A percentile compares a stretch with the other conserved stretches of the same genome.
Conservation (phyloP, 2,113 vertebrate species). For the Otis tarda region DNA sequence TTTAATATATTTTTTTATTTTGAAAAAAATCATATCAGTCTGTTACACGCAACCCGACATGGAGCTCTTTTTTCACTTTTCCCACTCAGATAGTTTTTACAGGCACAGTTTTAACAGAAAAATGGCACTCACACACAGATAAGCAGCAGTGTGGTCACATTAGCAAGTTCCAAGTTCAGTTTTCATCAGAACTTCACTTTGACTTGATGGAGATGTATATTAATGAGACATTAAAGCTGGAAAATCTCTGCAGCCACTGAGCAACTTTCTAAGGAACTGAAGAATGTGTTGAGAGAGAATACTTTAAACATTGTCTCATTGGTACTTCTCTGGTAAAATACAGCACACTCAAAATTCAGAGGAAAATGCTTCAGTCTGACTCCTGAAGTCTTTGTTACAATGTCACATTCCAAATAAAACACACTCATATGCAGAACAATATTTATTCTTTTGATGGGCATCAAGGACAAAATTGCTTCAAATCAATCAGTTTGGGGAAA, state of each 20-base stretch:
- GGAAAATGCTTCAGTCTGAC: background rate
- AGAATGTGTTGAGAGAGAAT: background rate
- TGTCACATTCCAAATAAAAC: background rate
- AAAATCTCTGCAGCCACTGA: background rate
- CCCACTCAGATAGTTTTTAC: background rate
- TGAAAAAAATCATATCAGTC: background rate
- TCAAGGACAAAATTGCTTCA: background rate
- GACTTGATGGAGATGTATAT: background rate
- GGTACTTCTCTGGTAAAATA: background rate
- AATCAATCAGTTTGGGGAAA: background rate
- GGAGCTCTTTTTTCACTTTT: background rate
- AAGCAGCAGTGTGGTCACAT: background rate
- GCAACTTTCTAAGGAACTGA: background rate
- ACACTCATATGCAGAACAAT: background rate
- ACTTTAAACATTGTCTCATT: background rate
- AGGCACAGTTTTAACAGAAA: background rate
- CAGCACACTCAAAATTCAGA: rapidly evolving
- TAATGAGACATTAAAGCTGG: background rate
- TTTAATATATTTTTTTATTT: background rate
- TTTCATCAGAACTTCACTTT: background rate
- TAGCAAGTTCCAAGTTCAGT: background rate
- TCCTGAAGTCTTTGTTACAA: background rate
- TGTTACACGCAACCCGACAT: background rate
- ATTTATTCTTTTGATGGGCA: background rate
- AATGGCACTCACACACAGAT: background rate